These are phyloP conservation scores for Lutraria rhynchaena DNA, from an alignment of 1,140 invertebrate species.

Conservation along the genomic window DNA sequence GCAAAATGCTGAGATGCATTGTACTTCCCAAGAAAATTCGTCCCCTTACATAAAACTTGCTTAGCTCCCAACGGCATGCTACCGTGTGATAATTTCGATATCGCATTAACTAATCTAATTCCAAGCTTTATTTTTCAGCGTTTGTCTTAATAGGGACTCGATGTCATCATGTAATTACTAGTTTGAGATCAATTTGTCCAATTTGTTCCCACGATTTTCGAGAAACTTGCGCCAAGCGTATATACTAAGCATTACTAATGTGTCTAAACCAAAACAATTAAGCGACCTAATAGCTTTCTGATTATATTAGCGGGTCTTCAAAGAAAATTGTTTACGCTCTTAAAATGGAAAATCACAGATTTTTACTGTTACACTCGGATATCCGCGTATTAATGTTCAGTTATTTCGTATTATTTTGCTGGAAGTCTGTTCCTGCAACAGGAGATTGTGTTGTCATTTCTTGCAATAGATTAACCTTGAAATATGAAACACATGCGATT, in stretches of 20 bases:
- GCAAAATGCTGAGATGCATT: no score
- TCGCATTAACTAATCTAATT: slow-evolving; percentile 39
- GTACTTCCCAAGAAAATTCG: no score
- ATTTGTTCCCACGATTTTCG: slow-evolving; percentile 24
- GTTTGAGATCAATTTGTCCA: slow-evolving; percentile 38
- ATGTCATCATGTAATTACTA: slow-evolving; percentile 25
- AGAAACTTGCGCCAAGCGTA: slow-evolving; percentile 24
- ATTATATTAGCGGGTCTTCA: slow-evolving; percentile 11
- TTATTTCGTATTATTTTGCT: no score
- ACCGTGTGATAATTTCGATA: background rate
- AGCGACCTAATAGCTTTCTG: slow-evolving; percentile 23
- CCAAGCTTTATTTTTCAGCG: slow-evolving; percentile 33
- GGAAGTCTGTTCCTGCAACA: no score
- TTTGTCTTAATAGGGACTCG: slow-evolving; percentile 27
- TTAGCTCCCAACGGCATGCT: background rate
- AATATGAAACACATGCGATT: no score
- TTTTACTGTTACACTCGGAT: no score
- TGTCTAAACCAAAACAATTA: slow-evolving; percentile 32
- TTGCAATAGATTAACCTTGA: no score
- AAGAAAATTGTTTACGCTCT: slow-evolving; percentile 16
- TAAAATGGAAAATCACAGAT: no score
- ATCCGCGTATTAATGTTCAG: no score
- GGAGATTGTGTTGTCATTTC: no score
- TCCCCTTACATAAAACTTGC: no score
- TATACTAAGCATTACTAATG: slow-evolving; percentile 33